Base-by-base conservation (phyloP, 2,797 vertebrate species). In the Novumbra hubbsi region DNA sequence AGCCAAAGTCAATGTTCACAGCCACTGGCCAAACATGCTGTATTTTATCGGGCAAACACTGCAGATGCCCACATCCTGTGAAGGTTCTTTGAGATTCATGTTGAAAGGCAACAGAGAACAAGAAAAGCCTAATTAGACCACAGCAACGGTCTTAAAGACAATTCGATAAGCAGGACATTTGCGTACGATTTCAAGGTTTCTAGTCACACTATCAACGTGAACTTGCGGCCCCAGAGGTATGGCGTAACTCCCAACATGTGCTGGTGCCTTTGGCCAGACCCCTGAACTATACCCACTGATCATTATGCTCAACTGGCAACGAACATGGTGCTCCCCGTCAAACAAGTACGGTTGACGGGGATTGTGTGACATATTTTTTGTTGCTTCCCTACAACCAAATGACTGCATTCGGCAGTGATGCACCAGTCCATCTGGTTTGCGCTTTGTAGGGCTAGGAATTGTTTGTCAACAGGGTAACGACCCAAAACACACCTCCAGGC, bases 1-100 rank as follows among this genome's bases (percentile, higher is more conserved):
- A 34, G 50, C 63, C 75, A 80, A 78, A 73, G 72, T 80, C 80
- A 79, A 83, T 49, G 82, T 71, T 83, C 82, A 86, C 79, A 79
- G 77, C 74, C 80, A 63, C 72, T 74, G 64, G 32, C 75, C 82
- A 84, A 87, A 84, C 80, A 83, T 27, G 72, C 72, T 45, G 24
- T 70, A 66, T 69, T 71, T 72, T 55, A 17, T 48, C 34, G 55
- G 17, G 38, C 24, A 14, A 21, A 71, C 32, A 21, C 70, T 34
- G 8, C 75, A 52, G 52, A 55, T 55, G 71, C 21, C 70, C 74
- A 76, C 49, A 69, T 78, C 78, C 77, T 76, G 75, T 78, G 68
- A 48, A 27, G 24, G 17, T 50, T 24, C 12, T 68, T 41, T 48
- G 41, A 48, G 30, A 38, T 21, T 21, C 52, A n/a, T 9, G 6